Base-by-base conservation (phyloP, 2,797 vertebrate genomes). In the Periparus ater region DNA sequence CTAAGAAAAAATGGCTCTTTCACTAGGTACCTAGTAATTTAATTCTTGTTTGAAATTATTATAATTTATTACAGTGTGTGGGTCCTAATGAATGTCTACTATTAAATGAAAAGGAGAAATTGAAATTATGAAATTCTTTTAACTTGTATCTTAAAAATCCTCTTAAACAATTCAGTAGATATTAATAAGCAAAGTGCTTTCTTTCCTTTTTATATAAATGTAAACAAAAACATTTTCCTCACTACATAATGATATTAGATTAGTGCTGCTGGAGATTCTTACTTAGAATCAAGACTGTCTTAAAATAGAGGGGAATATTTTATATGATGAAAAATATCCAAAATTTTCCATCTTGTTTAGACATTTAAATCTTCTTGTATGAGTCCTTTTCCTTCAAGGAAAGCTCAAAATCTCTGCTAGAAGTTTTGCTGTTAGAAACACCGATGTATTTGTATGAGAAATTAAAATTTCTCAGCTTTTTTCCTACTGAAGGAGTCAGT, bases 51-150 rank as follows among this genome's bases (percentile, higher is more conserved):
- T 98, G 98, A 99, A 99, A 99, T 99, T 99, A 99, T 99, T 98
- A 98, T 99, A 99, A 99, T 99, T 99, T 99, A 99, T 99, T 99
- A 99, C 98, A 98, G 98, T 98, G 98, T 98, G 98, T 98, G 98
- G 98, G 98, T 98, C 98, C 97, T 99, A 99, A 99, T 99, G 98
- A 99, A 99, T 99, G 98, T 99, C 97, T 98, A 99, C 98, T 98
- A 99, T 99, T 98, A 99, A 98, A 99, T 99, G 98, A 97, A 98
- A 99, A 99, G 98, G 98, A 99, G 98, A 99, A 99, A 99, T 98
- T 98, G 97, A 99, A 99, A 99, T 99, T 98, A 98, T 98, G 98
- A 98, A 98, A 98, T 98, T 98, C 97, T 98, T 97, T 98, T 98
- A 98, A 98, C 97, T 98, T 97, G 97, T 98, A 97, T 98, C 98